A percentile compares a stretch with the other conserved stretches of the same genome.
These are phyloP conservation scores for Scolopax rusticola DNA, from an alignment of 2,797 vertebrate species.

Conservation along the genomic window DNA sequence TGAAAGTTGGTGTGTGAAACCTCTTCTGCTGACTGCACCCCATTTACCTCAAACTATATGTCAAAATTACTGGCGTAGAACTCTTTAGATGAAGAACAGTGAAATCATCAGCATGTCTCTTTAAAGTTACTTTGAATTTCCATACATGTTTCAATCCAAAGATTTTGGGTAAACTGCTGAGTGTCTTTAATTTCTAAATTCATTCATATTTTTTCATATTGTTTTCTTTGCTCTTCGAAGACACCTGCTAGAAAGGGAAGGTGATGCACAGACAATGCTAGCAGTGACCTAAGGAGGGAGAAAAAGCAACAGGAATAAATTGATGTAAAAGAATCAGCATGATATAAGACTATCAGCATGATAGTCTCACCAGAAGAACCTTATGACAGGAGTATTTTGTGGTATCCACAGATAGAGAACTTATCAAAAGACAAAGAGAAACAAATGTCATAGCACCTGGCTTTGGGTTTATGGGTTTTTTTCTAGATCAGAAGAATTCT, in stretches of 20 bases:
- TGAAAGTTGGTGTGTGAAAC: neutral
- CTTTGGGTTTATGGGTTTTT: neutral
- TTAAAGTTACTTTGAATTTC: neutral
- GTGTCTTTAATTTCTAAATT: neutral
- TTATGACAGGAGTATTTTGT: neutral
- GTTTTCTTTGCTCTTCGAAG: neutral
- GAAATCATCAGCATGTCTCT: neutral
- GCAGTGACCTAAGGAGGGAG: neutral
- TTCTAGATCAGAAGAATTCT: neutral
- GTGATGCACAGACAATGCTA: neutral
- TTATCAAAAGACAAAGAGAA: neutral
- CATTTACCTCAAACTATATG: neutral
- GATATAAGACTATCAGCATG: neutral
- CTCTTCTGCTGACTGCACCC: neutral
- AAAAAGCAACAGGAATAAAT: neutral
- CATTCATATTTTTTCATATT: neutral
- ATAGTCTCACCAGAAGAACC: neutral
- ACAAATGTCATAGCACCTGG: neutral
- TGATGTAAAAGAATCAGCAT: neutral
- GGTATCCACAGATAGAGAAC: neutral
- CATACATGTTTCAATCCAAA: neutral
- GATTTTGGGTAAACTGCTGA: neutral
- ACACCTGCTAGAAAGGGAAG: neutral
- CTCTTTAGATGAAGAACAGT: neutral
- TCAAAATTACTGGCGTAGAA: neutral